These are phyloP conservation scores for Entomyzon cyanotis DNA, from an alignment of 2,113 vertebrate genomes.

Conservation along the genomic window DNA sequence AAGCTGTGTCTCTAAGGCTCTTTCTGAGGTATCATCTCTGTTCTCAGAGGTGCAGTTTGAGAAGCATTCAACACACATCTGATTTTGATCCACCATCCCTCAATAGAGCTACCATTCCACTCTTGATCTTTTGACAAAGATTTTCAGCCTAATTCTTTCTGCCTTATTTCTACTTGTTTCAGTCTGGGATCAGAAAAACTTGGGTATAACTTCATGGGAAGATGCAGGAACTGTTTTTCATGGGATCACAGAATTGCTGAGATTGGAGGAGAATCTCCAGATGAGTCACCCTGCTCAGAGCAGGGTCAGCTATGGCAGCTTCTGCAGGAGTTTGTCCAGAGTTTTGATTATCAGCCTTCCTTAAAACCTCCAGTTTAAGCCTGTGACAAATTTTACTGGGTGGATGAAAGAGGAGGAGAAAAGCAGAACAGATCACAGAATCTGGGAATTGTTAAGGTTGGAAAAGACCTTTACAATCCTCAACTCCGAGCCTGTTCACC, in stretches of 20 bases:
- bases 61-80: background rate
- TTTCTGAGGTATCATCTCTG: background rate
- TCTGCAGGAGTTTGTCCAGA: background rate
- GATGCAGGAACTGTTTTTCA: background rate
- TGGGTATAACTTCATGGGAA: background rate
- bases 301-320: background rate
- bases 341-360: background rate
- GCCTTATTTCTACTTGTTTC: background rate
- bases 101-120: background rate
- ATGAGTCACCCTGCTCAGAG: background rate
- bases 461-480: background rate
- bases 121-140: background rate
- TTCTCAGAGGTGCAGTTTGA: background rate
- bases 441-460: background rate
- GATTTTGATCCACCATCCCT: background rate
- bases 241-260: background rate
- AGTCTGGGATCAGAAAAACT: background rate
- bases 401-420: background rate
- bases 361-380: background rate
- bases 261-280: background rate
- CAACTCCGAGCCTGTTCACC: background rate
- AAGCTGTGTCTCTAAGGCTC: background rate
- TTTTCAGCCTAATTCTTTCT: background rate
- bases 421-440: background rate
- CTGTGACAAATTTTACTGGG: background rate